Evolutionary conservation across 2,888 invertebrate species (phyloP).

Genomic region (Aphidius colemani): DNA sequence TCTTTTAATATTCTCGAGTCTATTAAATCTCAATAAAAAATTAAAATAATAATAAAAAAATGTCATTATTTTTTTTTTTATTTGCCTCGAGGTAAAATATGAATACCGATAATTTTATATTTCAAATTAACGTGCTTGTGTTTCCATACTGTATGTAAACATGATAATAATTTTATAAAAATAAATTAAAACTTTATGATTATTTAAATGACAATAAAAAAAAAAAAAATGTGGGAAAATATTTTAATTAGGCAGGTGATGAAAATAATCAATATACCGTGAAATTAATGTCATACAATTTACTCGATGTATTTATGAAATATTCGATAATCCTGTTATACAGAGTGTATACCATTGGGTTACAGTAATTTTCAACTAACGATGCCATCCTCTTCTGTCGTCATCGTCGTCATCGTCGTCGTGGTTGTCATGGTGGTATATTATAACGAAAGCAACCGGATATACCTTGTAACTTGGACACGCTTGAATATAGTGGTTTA

Average conservation of each 20-base stretch:
- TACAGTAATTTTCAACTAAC: slow-evolving; percentile 17
- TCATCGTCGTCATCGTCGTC: slow-evolving; percentile 1
- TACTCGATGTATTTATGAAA: slow-evolving; percentile 8
- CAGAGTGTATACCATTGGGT: slow-evolving; percentile 2
- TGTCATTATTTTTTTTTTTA: not conserved
- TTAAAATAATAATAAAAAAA: no score
- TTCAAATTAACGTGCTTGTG: not conserved
- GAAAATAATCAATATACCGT: slow-evolving; percentile 22
- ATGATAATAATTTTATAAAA: not conserved
- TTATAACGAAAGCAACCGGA: no score
- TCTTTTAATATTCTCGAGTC: no score
- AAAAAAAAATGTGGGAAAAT: slow-evolving; percentile 1
- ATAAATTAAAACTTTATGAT: not conserved
- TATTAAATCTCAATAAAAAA: no score
- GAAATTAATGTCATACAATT: slow-evolving; percentile 18
- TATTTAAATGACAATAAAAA: not conserved
- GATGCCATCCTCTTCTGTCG: slow-evolving; percentile 11
- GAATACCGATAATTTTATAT: not conserved
- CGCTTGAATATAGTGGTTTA: not conserved
- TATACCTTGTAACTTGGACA: not conserved
- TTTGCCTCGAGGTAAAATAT: not conserved
- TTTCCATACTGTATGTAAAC: not conserved
- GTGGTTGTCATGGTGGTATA: not conserved
- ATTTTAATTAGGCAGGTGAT: slow-evolving; percentile 18
- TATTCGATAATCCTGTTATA: slow-evolving; percentile 15